These are phyloP conservation scores for Geococcyx californianus DNA, from an alignment of 2,113 vertebrate species.

Conservation along the genomic window DNA sequence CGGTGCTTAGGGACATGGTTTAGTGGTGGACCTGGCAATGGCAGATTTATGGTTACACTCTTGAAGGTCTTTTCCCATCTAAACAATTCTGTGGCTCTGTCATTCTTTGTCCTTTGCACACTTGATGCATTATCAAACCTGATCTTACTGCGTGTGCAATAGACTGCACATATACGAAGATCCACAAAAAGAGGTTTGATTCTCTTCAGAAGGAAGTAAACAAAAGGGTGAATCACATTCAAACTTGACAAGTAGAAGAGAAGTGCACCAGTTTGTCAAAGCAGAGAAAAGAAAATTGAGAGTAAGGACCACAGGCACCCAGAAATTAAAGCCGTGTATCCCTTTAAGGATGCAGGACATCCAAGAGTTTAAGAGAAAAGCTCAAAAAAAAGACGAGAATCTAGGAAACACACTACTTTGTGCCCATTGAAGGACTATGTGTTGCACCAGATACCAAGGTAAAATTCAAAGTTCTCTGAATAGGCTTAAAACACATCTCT, in stretches of 20 bases:
- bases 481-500: not conserved
- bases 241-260: not conserved
- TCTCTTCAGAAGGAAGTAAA: not conserved
- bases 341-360: not conserved
- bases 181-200: not conserved
- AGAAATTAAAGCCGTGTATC: not conserved
- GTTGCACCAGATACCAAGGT: not conserved
- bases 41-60: no score
- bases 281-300: not conserved
- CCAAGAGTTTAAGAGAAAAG: not conserved
- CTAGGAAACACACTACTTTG: not conserved
- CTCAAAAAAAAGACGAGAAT: not conserved
- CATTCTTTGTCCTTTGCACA: no score
- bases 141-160: not conserved
- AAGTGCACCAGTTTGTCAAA: not conserved
- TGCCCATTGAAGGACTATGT: not conserved
- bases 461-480: not conserved
- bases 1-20: no score
- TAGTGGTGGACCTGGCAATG: no score
- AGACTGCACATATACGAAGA: not conserved
- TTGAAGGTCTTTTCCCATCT: no score
- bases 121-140: no score
- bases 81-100: no score
- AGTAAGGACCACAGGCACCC: not conserved
- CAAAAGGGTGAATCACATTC: conserved; percentile 22